A percentile compares a stretch with the other conserved stretches of the same genome.
phyloP scores from a whole-genome alignment of 2,888 invertebrate genomes.

The Dichetophora obliterata region DNA sequence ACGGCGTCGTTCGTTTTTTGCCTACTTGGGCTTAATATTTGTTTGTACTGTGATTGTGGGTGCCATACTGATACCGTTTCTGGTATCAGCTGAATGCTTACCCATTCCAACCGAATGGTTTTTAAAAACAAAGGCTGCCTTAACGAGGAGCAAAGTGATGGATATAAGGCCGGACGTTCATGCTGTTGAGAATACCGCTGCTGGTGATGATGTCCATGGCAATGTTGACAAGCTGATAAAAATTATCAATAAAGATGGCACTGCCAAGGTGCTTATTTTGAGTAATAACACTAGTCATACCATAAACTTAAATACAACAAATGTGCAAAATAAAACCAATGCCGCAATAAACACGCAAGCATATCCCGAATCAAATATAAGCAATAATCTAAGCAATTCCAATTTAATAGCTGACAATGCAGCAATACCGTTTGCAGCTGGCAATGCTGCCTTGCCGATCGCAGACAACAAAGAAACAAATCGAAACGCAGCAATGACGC shows the following conservation, averaged over 20 bases:
- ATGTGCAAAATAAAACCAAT: not conserved
- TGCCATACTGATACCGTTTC: conserved; percentile 67
- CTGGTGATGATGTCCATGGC: conserved; percentile 2
- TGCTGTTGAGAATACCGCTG: not conserved
- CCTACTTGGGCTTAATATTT: conserved; percentile 67
- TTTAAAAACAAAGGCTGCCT: conserved; percentile 63
- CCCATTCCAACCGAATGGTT: conserved; percentile 69
- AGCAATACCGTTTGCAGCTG: not conserved
- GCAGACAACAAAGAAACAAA: not conserved
- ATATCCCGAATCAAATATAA: conserved; percentile 13
- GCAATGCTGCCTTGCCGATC: not conserved
- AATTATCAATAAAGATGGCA: conserved; percentile 59
- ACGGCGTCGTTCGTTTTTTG: conserved; percentile 65
- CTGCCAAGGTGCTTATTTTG: not conserved
- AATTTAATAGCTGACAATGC: not conserved
- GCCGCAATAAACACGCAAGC: conserved; percentile 12
- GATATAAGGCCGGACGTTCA: not conserved
- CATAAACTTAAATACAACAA: not conserved
- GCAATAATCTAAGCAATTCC: conserved; percentile 7
- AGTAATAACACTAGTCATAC: not conserved
- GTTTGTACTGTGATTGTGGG: conserved; percentile 69
- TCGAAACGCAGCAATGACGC: not conserved
- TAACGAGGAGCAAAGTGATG: conserved; percentile 54
- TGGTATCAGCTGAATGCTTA: conserved; percentile 67
- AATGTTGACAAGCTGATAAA: conserved; percentile 58